Percentiles rank a stretch among this genome's conserved stretches.
phyloP scores from a whole-genome alignment of 2,113 vertebrate genomes.

The Phrynosoma platyrhinos region DNA sequence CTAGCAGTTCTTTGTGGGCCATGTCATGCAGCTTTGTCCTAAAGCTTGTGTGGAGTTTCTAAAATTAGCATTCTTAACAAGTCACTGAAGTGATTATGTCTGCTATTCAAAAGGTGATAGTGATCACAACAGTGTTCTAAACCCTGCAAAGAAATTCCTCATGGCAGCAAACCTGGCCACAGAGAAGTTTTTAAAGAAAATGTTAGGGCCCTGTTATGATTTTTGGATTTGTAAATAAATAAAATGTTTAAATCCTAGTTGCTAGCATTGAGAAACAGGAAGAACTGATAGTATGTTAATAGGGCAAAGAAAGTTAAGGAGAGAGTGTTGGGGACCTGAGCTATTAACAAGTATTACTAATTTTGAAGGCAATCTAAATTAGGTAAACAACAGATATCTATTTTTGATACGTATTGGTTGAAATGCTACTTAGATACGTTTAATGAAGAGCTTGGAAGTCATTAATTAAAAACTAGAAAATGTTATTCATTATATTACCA shows the following conservation, averaged over 20 bases:
- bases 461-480: too few species aligned
- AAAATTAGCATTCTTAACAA: constrained; percentile 65
- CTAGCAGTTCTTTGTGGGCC: constrained; percentile 33
- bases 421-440: too few species aligned
- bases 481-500: too few species aligned
- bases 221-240: neutral
- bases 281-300: neutral
- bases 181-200: constrained; percentile 6
- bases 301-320: neutral
- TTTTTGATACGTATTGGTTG: too few species aligned
- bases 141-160: constrained; percentile 39
- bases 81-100: constrained; percentile 39
- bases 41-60: constrained; percentile 55
- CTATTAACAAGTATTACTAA: too few species aligned
- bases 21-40: constrained; percentile 54
- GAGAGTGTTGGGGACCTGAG: neutral
- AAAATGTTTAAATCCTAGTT: neutral
- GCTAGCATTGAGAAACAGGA: neutral
- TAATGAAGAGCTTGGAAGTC: too few species aligned
- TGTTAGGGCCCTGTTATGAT: neutral
- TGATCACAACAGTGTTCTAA: constrained; percentile 60
- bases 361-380: too few species aligned
- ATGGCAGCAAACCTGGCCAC: neutral
- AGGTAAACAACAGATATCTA: too few species aligned
- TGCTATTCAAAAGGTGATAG: constrained; percentile 40